Conservation (phyloP, 2,888 invertebrate species). For the Drosophila picticornis region DNA sequence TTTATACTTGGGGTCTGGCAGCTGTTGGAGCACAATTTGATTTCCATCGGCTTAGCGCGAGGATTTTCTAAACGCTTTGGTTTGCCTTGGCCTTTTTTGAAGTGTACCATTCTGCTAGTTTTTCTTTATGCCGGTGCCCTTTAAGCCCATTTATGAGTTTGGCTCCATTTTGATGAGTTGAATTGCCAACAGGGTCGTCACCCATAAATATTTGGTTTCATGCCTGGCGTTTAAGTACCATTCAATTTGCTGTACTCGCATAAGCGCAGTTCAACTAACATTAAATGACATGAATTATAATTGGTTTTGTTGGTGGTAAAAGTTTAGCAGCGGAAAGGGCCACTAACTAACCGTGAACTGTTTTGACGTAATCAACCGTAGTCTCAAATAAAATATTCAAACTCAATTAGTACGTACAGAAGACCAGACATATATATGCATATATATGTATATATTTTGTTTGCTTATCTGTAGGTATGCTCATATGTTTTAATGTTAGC, state of each 20-base stretch:
- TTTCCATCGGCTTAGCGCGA: constrained; percentile 59
- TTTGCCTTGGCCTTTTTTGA: constrained; percentile 29
- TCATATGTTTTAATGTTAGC: not conserved
- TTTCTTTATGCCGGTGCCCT: constrained; percentile 19
- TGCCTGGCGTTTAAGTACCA: constrained; percentile 13
- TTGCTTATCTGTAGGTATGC: not conserved
- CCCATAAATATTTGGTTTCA: constrained; percentile 12
- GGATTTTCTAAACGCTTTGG: constrained; percentile 56
- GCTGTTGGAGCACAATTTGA: constrained; percentile 61
- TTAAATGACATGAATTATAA: constrained; percentile 30
- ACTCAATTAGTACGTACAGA: constrained; percentile 43
- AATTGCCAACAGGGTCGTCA: constrained; percentile 17
- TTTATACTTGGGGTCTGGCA: constrained; percentile 49
- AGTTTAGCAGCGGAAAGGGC: not conserved
- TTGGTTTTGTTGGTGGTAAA: constrained; percentile 35
- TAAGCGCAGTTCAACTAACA: constrained; percentile 18
- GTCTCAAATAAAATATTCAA: constrained; percentile 55
- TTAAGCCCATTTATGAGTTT: constrained; percentile 51
- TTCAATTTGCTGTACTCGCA: constrained; percentile 19
- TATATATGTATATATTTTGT: not conserved
- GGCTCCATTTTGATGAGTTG: constrained; percentile 46
- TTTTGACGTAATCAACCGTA: constrained; percentile 49
- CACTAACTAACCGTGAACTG: constrained; percentile 29
- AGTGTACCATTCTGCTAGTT: constrained; percentile 11
- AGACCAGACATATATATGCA: not conserved